Base-by-base conservation (phyloP, 2,888 invertebrate genomes). In the Callimorpha dominula region DNA sequence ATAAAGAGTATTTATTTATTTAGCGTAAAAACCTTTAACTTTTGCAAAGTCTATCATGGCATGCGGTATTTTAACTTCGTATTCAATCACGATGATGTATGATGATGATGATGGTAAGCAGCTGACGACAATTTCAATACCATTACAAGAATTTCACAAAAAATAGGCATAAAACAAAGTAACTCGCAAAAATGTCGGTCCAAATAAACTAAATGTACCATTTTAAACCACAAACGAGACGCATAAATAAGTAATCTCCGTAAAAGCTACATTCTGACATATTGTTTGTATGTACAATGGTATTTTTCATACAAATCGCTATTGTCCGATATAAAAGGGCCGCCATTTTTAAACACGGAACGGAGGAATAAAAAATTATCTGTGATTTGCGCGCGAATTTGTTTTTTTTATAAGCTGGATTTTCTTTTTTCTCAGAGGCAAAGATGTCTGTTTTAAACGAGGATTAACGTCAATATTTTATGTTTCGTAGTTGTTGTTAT, bases 241-340 rank as follows among this genome's bases (percentile, higher is more conserved):
- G 71, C 69, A 76, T 83, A 88, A 89, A 86, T 86, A 88, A 87
- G 88, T 89, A 88, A 90, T 90, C 87, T 86, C 79, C 78, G 78
- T 85, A 86, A 89, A 89, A 89, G 88, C 89, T 87, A 86, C 87
- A 88, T 89, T 90, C 89, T 91, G 91, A 92, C 91, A 92, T 91
- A 92, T 92, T 92, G 90, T 91, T 90, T 87, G 88, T 89, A 88
- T 89, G 87, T 90, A 91, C 91, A 90, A 90, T 87, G 83, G 88
- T 84, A 90, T 93, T 92, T 91, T 92, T 89, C 86, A 81, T 79
- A 78, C 79, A 75, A 75, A 75, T 90, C 82, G 86, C 88, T 85
- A 87, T 90, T 89, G 88, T 90, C 85, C 83, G 81, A 88, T 88
- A 88, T 86, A 85, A 83, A 81, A 78, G 79, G 71, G 76, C 65